These are phyloP conservation scores for Rhodophaea formosa DNA, from an alignment of 2,888 invertebrate species.

Conservation along the genomic window DNA sequence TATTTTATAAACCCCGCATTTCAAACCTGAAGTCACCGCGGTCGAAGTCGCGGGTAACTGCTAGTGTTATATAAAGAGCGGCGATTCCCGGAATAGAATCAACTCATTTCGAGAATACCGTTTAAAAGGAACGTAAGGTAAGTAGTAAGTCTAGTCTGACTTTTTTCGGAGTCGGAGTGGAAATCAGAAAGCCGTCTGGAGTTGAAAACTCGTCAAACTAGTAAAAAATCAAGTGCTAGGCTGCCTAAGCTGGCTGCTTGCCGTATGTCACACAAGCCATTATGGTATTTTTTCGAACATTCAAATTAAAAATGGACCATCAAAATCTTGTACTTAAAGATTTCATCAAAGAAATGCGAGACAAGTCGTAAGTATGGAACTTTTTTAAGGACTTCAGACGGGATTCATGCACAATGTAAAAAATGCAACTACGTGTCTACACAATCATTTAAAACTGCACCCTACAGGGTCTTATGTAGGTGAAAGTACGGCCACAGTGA, in stretches of 20 bases:
- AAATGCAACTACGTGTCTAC: constrained; percentile 2
- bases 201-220: too few species aligned
- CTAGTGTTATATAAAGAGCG: too few species aligned
- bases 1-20: too few species aligned
- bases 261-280: background rate
- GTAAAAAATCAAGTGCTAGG: too few species aligned
- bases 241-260: background rate
- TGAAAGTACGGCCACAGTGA: background rate
- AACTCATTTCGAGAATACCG: too few species aligned
- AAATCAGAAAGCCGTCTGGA: too few species aligned
- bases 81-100: too few species aligned
- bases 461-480: background rate
- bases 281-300: background rate
- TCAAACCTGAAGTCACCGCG: too few species aligned
- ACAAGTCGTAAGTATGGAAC: constrained; percentile 11
- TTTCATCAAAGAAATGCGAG: background rate
- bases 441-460: constrained; percentile 8
- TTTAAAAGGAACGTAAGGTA: too few species aligned
- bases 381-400: constrained; percentile 7
- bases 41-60: too few species aligned
- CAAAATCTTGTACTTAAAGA: constrained; percentile 7
- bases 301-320: background rate
- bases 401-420: constrained; percentile 5
- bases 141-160: too few species aligned
- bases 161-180: too few species aligned